Evolutionary conservation across 2,113 vertebrate species (phyloP), one percentile per base, ranked within the genome.

Genomic region (Narcine bancroftii): DNA sequence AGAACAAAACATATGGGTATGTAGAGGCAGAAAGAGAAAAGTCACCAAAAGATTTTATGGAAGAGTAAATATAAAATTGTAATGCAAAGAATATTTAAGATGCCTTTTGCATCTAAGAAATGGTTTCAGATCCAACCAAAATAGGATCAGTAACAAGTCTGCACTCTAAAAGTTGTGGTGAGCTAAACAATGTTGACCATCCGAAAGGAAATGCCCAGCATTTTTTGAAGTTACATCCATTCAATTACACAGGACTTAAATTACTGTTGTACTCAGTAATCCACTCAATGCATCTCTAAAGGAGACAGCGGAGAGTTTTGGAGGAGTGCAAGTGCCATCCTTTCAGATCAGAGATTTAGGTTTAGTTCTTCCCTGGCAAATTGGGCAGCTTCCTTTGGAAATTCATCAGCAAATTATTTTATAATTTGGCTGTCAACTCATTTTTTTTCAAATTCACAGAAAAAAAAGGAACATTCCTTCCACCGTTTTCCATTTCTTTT

Each of bases 191-290:
- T 56, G 56, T 60, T 21, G 81, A 53, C 50, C 81, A 60, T 4
- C 56, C 53, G 17, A 87, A 36, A 60, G 53, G 53, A 87, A 87
- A 60, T 87, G 53, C 53, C 53, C 60, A 7, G 36, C 81, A 87
- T 87, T 36, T 87, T 19, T 60, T 36, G 81, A 1, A 87, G 81
- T 17, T 87, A 87, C 36, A n/a, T 60, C 33, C 81, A 87, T 87
- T 60, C 53, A 87, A 87, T 87, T 60, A 87, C 33, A 87, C 33
- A 87, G 7, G 6, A 87, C 60, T 60, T 83, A 83, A 83, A 83
- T 53, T 26, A 81, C 9, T 53, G 77, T 10, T 29, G 45, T 3
- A 50, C 19, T 6, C 75, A 77, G 11, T 83, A 50, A 53, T 83
- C 47, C 79, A 53, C 11, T 53, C 33, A 83, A 50, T 83, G 45